Percentiles rank a stretch among this genome's conserved stretches.
phyloP scores from a whole-genome alignment of 2,797 vertebrate species.

The Tadarida brasiliensis region DNA sequence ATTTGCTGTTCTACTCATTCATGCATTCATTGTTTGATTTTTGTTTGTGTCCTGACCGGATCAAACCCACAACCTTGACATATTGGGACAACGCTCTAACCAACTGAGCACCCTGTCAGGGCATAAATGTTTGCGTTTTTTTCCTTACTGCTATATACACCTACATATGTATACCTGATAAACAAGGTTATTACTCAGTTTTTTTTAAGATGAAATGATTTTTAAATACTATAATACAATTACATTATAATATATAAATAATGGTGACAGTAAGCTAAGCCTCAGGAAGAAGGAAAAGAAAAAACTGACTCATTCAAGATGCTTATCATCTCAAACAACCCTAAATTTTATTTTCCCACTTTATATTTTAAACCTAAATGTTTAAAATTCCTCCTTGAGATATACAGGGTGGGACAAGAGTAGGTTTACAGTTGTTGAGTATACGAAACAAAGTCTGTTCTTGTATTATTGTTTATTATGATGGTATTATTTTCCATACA shows the following conservation, averaged over 20 bases:
- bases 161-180: not conserved
- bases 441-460: not conserved
- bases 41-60: not conserved
- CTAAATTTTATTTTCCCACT: slow-evolving; percentile 49
- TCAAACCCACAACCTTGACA: not conserved
- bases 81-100: not conserved
- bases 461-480: not conserved
- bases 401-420: not conserved
- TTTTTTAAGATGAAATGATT: not conserved
- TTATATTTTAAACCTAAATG: not conserved
- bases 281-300: not conserved
- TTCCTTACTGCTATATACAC: not conserved
- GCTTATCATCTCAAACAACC: not conserved
- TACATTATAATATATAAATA: not conserved
- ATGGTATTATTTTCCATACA: not conserved
- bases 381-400: not conserved
- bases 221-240: not conserved
- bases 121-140: not conserved
- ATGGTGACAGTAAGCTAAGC: not conserved
- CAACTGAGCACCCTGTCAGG: not conserved
- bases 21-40: not conserved
- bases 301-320: not conserved
- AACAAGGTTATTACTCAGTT: not conserved
- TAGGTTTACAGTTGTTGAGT: not conserved
- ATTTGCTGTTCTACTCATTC: not conserved